Base-by-base conservation (phyloP, 1,140 invertebrate species). In the Papilio polytes region DNA sequence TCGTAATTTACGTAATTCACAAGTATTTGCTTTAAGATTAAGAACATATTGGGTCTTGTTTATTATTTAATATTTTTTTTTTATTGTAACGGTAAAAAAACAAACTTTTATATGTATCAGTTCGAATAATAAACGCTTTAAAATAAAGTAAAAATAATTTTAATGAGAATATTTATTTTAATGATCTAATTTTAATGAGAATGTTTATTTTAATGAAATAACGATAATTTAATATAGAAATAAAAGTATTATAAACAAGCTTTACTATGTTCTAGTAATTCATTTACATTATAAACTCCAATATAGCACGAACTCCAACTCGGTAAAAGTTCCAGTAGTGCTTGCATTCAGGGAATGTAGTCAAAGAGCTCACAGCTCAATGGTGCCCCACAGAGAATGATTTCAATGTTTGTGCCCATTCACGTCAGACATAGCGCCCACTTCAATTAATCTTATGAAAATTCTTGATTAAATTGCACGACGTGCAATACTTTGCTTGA, bases 341-440 rank as follows among this genome's bases (percentile, higher is more conserved):
- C 26, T 15, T 70, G 59, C 15, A 70, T 70, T 26, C 63, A 31
- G 26, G 13, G 59, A 63, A 22, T 63, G 59, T 31, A 70, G 10
- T 31, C 22, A 70, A 15, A 70, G 63, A 31, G 13, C 63, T 70
- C 13, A 15, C n/a, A 59, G 63, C 3, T 70, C 26, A 31, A 70
- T 70, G 63, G 63, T 15, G 26, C 63, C 26, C 22, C 12, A 13
- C 63, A 31, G 12, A 31, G 22, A 31, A 31, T 31, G 10, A 63
- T 63, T 63, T 63, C 63, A 31, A 63, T 63, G 59, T 20, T 63
- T 70, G 63, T 15, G 12, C 63, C 26, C 22, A 70, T 70, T 70
- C 63, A 31, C 22, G 63, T 15, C 26, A 18, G 26, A 70, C 26
- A 36, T 31, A 63, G 22, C 22, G 59, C 59, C 59, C 22, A 63